A percentile compares a stretch with the other conserved stretches of the same genome.
These are phyloP conservation scores for Drosophila jambulina DNA, from an alignment of 1,140 invertebrate genomes.

Conservation along the genomic window DNA sequence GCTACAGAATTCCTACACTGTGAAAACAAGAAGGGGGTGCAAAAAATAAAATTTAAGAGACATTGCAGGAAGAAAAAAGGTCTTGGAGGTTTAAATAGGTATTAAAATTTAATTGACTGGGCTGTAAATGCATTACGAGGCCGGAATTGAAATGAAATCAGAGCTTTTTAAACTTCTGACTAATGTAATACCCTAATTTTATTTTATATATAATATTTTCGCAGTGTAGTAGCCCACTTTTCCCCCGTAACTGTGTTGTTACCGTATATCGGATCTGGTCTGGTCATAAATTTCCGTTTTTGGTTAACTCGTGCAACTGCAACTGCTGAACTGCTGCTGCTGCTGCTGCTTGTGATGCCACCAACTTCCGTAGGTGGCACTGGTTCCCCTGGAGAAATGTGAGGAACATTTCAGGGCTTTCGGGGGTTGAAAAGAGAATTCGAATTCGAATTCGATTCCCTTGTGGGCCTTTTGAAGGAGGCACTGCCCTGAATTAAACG, in stretches of 20 bases:
- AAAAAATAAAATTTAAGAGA: background rate
- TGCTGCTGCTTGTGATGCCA: slow-evolving; percentile 26
- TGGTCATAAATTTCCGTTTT: slow-evolving; percentile 69
- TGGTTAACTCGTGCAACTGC: slow-evolving; percentile 58
- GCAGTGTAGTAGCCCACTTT: background rate
- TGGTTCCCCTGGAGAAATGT: background rate
- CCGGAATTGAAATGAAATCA: too few relatives aligned
- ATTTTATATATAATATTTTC: background rate
- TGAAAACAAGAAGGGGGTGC: background rate
- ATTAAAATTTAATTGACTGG: too few relatives aligned
- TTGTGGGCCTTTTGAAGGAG: slow-evolving; percentile 12
- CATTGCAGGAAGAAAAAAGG: too few relatives aligned
- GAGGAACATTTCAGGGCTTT: slow-evolving; percentile 1
- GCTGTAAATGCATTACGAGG: too few relatives aligned
- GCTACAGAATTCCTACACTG: background rate
- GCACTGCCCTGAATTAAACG: slow-evolving; percentile 9
- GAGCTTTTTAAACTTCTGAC: background rate
- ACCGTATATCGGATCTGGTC: slow-evolving; percentile 48
- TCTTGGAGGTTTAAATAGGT: too few relatives aligned
- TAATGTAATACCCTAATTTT: background rate
- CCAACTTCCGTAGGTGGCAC: slow-evolving; percentile 20
- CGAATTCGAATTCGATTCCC: slow-evolving; percentile 34
- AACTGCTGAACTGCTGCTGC: slow-evolving; percentile 7
- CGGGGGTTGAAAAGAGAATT: slow-evolving; percentile 11
- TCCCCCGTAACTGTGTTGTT: slow-evolving; percentile 12